Base-by-base conservation (phyloP, 2,113 vertebrate species). In the Xiphorhynchus elegans region DNA sequence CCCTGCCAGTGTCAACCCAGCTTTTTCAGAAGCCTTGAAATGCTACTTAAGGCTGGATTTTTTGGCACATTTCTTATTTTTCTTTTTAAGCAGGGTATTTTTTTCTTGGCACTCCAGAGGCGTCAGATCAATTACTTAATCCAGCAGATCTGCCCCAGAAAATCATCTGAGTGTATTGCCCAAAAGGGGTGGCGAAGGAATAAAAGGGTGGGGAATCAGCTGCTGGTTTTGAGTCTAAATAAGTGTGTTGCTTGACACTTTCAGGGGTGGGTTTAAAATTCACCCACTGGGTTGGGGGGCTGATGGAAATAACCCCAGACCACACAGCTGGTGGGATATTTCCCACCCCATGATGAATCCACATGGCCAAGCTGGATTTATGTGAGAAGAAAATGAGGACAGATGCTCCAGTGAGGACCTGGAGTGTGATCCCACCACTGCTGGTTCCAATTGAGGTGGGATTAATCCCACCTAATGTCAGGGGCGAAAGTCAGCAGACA, bases 101-200 rank as follows among this genome's bases (percentile, higher is more conserved):
- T 23, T 93, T 91, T 79, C 87, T 94, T 93, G 91, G 91, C 92
- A 66, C 60, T 40, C 66, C 10, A 7, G 66, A 86, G 44, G 56
- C 55, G 56, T 78, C 55, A 64, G 50, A 94, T 84, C 88, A 77
- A 39, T 62, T 26, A 84, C 80, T 87, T 96, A 93, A 95, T 95
- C 83, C 10, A 0, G 20, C 59, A 83, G 81, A 80, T 95, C 80
- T 64, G 83, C 90, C 81, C 46, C 76, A 95, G 79, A 60, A 94
- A 92, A 84, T 84, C 86, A 95, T 23, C 80, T 62, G 64, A 81
- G 83, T 64, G 84, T 15, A 60, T 72, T 92, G 93, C 80, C 80
- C 93, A 94, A 95, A 93, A 93, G 68, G 15, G 64, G 46, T 25
- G 70, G 81, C 25, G 46, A 82, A 84, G 28, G 13, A 63, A 42